Evolutionary conservation across 2,113 vertebrate genomes (phyloP), one percentile per base, ranked within the genome.

Genomic region (Scortum barcoo): DNA sequence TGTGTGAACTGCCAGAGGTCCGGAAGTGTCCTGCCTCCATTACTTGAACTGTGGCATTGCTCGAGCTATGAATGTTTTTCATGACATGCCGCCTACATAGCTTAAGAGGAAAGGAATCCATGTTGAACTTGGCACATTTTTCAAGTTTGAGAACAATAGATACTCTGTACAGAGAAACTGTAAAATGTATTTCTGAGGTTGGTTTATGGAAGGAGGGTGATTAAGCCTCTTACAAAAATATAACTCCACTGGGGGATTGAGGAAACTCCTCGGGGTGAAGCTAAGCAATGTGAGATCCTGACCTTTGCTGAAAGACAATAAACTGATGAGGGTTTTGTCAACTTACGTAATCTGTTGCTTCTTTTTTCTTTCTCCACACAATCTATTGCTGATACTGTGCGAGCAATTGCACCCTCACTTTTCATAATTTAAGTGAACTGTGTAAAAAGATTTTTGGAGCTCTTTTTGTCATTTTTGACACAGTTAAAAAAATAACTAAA

Each of bases 11-110:
- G 91, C 85, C 90, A 88, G 91, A 91, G 91, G 91, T 90, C 89
- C 78, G 86, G 90, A 93, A 92, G 87, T 93, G 89, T 92, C 93
- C 93, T 90, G 93, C 92, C 93, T 94, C 92, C 90, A 92, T 93
- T 94, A 94, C 94, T 94, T 94, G 94, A 94, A 94, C 89, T 92
- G 92, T 93, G 93, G 93, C 92, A 92, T 94, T 93, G 92, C 93
- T 90, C 81, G 60, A 93, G 91, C 92, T 91, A 94, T 92, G 92
- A 93, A 94, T 94, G 94, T 94, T 91, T 93, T 87, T 91, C 91
- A 82, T 92, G 91, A 94, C 93, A 92, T 88, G 89, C 92, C 90
- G 91, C 91, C 92, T 90, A 89, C 91, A 93, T 93, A 91, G 93
- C 91, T 93, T 91, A 92, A 92, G 87, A 91, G 89, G 91, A 90